A percentile compares a stretch with the other conserved stretches of the same genome.
phyloP scores from a whole-genome alignment of 1,140 invertebrate genomes.

The Bombus difficillimus region DNA sequence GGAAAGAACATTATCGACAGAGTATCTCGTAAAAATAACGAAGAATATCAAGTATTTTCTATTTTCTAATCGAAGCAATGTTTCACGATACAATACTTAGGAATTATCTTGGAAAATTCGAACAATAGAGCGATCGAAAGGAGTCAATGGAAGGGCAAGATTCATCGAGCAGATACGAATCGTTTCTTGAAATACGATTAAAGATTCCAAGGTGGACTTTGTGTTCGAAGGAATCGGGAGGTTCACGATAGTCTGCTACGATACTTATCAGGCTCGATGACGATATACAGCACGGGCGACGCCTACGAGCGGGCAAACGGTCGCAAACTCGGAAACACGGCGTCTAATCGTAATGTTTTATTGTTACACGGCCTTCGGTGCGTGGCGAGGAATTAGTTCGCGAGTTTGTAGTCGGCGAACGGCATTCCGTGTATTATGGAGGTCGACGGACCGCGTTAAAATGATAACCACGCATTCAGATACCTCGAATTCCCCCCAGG shows the following conservation, averaged over 20 bases:
- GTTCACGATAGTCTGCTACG: slow-evolving; percentile 21
- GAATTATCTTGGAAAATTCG: slow-evolving; percentile 20
- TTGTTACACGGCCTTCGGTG: slow-evolving; percentile 33
- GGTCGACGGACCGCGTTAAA: slow-evolving; percentile 7
- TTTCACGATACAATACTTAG: neutral
- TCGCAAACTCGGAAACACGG: slow-evolving; percentile 47
- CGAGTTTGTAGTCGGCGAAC: neutral
- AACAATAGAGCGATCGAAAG: neutral
- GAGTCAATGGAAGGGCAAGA: slow-evolving; percentile 6
- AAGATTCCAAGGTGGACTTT: slow-evolving; percentile 24
- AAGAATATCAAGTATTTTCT: neutral
- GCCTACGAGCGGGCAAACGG: slow-evolving; percentile 40
- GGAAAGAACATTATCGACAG: neutral
- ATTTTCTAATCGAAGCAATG: neutral
- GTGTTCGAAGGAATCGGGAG: neutral
- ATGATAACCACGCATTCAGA: neutral
- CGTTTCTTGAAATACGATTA: slow-evolving; percentile 47
- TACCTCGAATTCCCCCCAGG: neutral
- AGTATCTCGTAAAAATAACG: neutral
- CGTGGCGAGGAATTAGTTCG: slow-evolving; percentile 33
- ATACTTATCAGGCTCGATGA: slow-evolving; percentile 45
- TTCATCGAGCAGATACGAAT: slow-evolving; percentile 26
- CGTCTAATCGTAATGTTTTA: slow-evolving; percentile 54
- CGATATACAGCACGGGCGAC: slow-evolving; percentile 41
- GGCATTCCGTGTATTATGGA: slow-evolving; percentile 6